Conservation (phyloP, 2,113 vertebrate species). For the Prionailurus bengalensis region DNA sequence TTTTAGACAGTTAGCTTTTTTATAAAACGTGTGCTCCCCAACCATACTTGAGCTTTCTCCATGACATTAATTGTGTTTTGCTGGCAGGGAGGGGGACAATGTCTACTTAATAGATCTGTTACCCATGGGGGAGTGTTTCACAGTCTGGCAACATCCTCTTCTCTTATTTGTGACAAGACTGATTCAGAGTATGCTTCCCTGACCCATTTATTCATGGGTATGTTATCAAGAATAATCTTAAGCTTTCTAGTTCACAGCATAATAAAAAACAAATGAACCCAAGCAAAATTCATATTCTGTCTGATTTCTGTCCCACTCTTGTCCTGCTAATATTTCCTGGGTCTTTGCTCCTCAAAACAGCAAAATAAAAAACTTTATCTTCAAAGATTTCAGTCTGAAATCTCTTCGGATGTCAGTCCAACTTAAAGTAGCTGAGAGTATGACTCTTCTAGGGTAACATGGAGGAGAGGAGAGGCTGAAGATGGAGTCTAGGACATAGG, state of each 20-base stretch:
- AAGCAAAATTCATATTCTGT: conserved; percentile 28
- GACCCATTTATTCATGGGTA: conserved; percentile 49
- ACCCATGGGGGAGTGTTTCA: conserved; percentile 26
- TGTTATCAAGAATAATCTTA: conserved; percentile 35
- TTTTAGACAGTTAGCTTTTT: conserved; percentile 35
- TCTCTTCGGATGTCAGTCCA: not conserved
- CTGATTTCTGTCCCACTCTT: conserved; percentile 35
- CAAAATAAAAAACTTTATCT: conserved; percentile 26
- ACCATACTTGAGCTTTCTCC: conserved; percentile 52
- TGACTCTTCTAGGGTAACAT: not conserved
- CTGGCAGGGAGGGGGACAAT: not conserved
- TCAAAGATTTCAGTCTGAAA: conserved; percentile 28
- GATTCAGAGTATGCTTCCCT: conserved; percentile 42
- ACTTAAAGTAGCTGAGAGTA: not conserved
- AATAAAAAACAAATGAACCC: conserved; percentile 47
- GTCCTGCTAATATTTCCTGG: not conserved
- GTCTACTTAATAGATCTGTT: conserved; percentile 50
- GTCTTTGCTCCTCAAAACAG: not conserved
- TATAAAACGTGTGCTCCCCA: not conserved
- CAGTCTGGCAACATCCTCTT: not conserved
- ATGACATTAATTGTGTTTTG: conserved; percentile 62
- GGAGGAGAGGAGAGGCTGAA: not conserved
- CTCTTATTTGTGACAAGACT: conserved; percentile 29
- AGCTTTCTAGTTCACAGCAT: conserved; percentile 55
- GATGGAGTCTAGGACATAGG: not conserved